phyloP scores from a whole-genome alignment of 1,140 invertebrate species.

The Drosophila nebulosa region DNA sequence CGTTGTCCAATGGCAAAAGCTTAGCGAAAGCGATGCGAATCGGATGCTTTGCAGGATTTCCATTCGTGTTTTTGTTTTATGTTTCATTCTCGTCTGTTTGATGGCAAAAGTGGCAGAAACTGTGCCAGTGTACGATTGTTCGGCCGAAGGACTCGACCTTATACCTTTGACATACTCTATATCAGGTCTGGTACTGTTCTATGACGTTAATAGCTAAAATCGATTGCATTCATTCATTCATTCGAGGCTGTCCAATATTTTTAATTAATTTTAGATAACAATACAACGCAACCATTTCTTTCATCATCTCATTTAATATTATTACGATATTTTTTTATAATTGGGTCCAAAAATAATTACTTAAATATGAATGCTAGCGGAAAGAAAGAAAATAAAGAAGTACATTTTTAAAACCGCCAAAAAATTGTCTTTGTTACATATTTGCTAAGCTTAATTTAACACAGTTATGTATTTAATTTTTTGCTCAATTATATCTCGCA shows the following conservation, averaged over 20 bases:
- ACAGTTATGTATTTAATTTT: no score
- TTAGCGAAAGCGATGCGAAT: conserved; percentile 1
- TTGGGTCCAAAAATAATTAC: no score
- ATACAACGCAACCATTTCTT: no score
- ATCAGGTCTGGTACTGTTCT: conserved; percentile 39
- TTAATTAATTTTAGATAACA: neutral
- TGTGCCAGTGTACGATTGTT: conserved; percentile 9
- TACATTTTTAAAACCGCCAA: no score
- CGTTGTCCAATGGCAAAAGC: conserved; percentile 50
- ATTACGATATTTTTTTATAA: no score
- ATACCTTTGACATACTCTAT: conserved; percentile 59
- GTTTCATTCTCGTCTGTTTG: conserved; percentile 26
- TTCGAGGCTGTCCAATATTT: neutral
- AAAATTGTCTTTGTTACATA: no score
- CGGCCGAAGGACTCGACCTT: conserved; percentile 70
- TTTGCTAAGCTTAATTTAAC: no score
- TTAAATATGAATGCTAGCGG: no score
- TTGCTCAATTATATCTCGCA: no score
- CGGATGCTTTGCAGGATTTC: conserved; percentile 20
- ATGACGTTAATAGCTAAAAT: conserved; percentile 63
- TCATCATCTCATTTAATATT: no score
- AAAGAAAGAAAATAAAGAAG: no score
- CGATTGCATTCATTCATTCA: no score
- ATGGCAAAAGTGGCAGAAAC: conserved; percentile 35
- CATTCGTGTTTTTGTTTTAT: conserved; percentile 30